These are phyloP conservation scores for Gadopsis bispinosus DNA, from an alignment of 2,797 vertebrate species.

Conservation along the genomic window DNA sequence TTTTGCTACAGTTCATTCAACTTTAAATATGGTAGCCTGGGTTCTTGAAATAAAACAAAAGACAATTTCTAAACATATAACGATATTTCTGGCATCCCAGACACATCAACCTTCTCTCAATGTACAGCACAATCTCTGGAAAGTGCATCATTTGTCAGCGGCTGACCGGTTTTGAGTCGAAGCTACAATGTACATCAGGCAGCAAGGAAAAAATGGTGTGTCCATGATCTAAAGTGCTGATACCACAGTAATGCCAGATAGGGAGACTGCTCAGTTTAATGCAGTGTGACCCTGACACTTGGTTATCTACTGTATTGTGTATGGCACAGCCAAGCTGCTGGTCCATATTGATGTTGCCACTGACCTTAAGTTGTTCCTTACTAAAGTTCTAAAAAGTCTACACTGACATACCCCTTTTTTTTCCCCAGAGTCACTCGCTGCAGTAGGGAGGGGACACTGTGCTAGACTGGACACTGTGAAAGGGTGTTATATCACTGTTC, in stretches of 20 bases:
- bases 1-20: background rate
- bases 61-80: background rate
- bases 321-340: constrained; percentile 51
- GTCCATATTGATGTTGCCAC: constrained; percentile 70
- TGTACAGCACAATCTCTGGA: background rate
- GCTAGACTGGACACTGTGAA: constrained; percentile 53
- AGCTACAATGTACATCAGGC: constrained; percentile 47
- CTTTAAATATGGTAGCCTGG: background rate
- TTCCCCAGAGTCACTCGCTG: constrained; percentile 29
- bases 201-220: constrained; percentile 44
- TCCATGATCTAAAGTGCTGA: constrained; percentile 75
- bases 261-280: constrained; percentile 66
- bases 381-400: constrained; percentile 60
- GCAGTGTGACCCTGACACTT: constrained; percentile 70
- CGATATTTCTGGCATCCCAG: constrained; percentile 10
- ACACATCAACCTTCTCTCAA: constrained; percentile 11
- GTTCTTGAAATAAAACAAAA: background rate
- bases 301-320: constrained; percentile 59
- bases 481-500: constrained; percentile 33
- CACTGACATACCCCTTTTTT: constrained; percentile 45
- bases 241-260: constrained; percentile 67
- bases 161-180: constrained; percentile 40
- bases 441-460: constrained; percentile 20
- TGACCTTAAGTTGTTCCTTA: constrained; percentile 70
- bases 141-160: constrained; percentile 36